Percentiles rank a stretch among this genome's conserved stretches.
Conservation (phyloP, 2,113 vertebrate species). For the Clinocottus analis region DNA sequence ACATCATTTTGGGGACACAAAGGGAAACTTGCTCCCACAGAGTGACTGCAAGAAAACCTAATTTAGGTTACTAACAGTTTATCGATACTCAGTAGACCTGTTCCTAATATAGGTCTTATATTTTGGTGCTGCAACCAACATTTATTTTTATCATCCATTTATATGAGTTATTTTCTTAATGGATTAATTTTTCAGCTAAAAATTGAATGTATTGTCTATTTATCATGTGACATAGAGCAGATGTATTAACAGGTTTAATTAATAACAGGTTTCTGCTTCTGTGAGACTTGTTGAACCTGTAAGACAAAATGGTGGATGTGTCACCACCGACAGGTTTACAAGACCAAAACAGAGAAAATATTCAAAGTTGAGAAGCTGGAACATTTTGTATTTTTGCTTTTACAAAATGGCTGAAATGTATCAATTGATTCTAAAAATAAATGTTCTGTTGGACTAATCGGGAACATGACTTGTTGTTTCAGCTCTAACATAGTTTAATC, state of each 20-base stretch:
- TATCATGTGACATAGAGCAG: not conserved
- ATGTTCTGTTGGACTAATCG: not conserved
- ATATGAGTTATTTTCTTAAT: not conserved
- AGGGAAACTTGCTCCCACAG: not conserved
- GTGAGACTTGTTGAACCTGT: too few species aligned
- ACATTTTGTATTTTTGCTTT: not conserved
- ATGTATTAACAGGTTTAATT: not conserved
- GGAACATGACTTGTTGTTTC: not conserved
- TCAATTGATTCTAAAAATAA: not conserved
- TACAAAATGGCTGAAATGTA: too few species aligned
- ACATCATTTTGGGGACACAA: slow-evolving; percentile 7
- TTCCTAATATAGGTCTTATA: not conserved
- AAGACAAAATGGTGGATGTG: not conserved
- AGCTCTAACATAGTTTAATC: not conserved
- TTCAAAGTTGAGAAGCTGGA: not conserved
- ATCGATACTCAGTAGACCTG: not conserved
- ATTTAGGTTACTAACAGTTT: not conserved
- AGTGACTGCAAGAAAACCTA: not conserved
- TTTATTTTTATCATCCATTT: not conserved
- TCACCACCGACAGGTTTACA: not conserved
- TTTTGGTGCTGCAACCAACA: not conserved
- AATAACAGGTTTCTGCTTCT: not conserved
- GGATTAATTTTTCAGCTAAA: not conserved
- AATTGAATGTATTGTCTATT: not conserved
- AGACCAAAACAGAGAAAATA: not conserved